Evolutionary conservation across 2,797 vertebrate species (phyloP).

Genomic region (Takifugu ocellatus): DNA sequence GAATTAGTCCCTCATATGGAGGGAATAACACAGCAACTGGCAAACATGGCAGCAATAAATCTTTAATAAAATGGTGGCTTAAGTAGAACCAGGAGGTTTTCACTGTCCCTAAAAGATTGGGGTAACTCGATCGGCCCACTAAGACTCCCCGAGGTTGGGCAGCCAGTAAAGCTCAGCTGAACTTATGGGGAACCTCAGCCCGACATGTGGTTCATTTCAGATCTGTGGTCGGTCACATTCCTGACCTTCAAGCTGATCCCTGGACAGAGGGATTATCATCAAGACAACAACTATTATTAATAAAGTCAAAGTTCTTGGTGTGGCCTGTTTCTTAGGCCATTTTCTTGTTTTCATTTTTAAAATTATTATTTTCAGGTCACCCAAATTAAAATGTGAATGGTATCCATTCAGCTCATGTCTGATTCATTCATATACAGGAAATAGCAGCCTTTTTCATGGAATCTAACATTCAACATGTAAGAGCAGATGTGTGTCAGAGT

Average conservation of each 20-base stretch:
- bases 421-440: slow-evolving; percentile 14
- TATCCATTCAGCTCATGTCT: slow-evolving; percentile 7
- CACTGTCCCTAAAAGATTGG: slow-evolving; percentile 42
- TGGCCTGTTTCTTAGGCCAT: background rate
- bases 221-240: slow-evolving; percentile 45
- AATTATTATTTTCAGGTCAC: too few relatives aligned
- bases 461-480: slow-evolving; percentile 44
- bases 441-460: slow-evolving; percentile 23
- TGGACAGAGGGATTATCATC: slow-evolving; percentile 15
- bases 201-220: slow-evolving; percentile 53
- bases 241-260: slow-evolving; percentile 28
- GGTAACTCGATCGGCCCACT: slow-evolving; percentile 61
- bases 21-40: slow-evolving; percentile 60
- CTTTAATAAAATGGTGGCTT: slow-evolving; percentile 73
- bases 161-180: slow-evolving; percentile 55
- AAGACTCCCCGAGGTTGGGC: slow-evolving; percentile 44
- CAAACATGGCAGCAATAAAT: slow-evolving; percentile 74
- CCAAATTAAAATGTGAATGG: too few relatives aligned
- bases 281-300: slow-evolving; percentile 10
- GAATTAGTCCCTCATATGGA: slow-evolving; percentile 54
- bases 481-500: slow-evolving; percentile 14
- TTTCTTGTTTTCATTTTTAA: slow-evolving; percentile 12
- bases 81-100: slow-evolving; percentile 72
- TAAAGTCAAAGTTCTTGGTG: background rate
- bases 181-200: slow-evolving; percentile 22